phyloP scores from a whole-genome alignment of 2,113 vertebrate genomes.

The Chaetops frenatus region DNA sequence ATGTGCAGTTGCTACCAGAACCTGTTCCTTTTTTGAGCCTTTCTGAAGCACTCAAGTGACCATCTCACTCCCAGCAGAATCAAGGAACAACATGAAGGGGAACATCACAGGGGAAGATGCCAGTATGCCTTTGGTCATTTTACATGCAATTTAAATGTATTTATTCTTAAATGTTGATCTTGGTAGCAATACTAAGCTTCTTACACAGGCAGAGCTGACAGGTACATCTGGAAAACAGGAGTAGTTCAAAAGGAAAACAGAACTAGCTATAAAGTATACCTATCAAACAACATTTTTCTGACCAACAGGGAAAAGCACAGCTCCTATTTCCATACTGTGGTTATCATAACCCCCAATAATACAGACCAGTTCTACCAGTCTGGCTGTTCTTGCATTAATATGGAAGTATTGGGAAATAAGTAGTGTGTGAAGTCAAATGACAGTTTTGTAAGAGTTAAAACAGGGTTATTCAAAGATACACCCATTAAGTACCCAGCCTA shows the following conservation, averaged over 20 bases:
- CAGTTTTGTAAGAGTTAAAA: background rate
- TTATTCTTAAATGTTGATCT: background rate
- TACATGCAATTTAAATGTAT: background rate
- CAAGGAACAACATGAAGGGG: background rate
- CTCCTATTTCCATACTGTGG: background rate
- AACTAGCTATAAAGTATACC: background rate
- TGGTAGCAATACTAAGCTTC: background rate
- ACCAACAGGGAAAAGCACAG: background rate
- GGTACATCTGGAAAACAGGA: background rate
- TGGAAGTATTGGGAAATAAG: background rate
- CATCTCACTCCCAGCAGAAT: background rate
- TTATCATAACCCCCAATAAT: background rate
- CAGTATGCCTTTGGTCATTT: background rate
- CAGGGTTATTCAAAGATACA: background rate
- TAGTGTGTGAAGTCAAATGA: background rate
- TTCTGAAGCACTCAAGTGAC: background rate
- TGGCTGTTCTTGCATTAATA: background rate
- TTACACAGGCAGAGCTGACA: background rate
- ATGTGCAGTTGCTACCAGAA: background rate
- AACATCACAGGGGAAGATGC: background rate
- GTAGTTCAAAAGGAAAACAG: background rate
- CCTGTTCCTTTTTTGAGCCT: background rate
- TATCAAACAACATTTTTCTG: background rate
- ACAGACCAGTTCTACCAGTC: background rate
- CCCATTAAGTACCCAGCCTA: accelerated